Conservation (phyloP, 35 echinoderm and acorn worm genomes). For the Ptychodera flava region DNA sequence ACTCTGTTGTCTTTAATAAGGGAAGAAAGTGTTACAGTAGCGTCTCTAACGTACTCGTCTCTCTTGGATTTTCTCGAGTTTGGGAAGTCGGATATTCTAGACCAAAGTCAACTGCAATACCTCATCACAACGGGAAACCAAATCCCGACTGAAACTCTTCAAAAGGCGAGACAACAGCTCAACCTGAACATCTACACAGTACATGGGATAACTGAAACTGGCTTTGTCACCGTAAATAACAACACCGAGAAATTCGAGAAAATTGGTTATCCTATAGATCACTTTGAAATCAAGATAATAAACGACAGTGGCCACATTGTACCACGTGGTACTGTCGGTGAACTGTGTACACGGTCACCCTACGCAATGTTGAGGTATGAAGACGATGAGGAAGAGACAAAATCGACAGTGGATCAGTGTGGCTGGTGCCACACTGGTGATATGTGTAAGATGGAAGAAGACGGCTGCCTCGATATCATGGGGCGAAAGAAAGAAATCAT, state of each 20-base stretch:
- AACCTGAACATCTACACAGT: background rate
- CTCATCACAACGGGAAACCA: background rate
- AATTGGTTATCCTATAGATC: background rate
- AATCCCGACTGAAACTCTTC: background rate
- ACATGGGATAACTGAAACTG: background rate
- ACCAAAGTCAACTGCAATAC: background rate
- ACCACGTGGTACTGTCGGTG: background rate
- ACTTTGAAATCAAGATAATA: background rate
- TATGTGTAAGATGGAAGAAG: conserved; percentile 70
- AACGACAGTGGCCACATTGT: background rate
- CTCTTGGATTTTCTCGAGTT: background rate
- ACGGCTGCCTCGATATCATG: conserved; percentile 54
- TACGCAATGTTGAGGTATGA: no score
- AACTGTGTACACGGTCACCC: background rate
- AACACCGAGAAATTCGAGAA: background rate
- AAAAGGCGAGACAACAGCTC: background rate
- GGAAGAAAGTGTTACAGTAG: background rate
- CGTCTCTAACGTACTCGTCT: background rate
- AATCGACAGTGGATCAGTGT: background rate
- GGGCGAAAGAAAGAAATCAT: conserved; percentile 90
- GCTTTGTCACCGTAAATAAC: background rate
- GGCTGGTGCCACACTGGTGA: conserved; percentile 29
- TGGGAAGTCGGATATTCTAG: background rate
- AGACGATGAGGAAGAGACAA: background rate
- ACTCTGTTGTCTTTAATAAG: background rate